Evolutionary conservation across 2,113 vertebrate species (phyloP), one percentile per base, ranked within the genome.

Genomic region (Elephantulus edwardii): DNA sequence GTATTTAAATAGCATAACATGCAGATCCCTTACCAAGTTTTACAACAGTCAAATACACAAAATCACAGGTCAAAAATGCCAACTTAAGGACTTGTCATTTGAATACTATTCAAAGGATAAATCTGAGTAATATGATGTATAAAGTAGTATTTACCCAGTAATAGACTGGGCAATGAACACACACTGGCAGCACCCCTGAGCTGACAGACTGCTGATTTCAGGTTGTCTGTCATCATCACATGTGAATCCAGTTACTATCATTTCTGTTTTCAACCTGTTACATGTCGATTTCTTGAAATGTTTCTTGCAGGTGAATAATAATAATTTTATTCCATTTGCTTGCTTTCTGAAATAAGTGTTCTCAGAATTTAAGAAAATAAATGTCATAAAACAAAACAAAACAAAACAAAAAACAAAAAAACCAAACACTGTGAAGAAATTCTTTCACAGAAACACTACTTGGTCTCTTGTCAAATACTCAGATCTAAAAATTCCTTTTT

Each of bases 281-380:
- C 28, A 38, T 81, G 71, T 64, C 28, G 46, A 11, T 52, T 22
- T n/a, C n/a, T n/a, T 2, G 75, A 24, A 82, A 8, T 78, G 40
- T 75, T 85, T 79, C 40, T 76, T 80, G 56, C 1, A 35, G 50
- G 50, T 71, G 58, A 86, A 90, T 68, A 8, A 89, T 8, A 72
- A n/a, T 80, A 84, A 64, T 54, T n/a, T 35, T 46, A 64, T 81
- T 58, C 62, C 5, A 71, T 64, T 56, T 50, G 40, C 44, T 56
- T n/a, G 20, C 16, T 83, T 87, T 66, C 44, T 77, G 68, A 48
- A 80, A 40, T 60, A 28, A 48, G 42, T 68, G 80, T 84, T 71
- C 44, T 84, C 22, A 88, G 50, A 38, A 88, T 76, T 93, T 52
- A 80, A 44, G 40, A 91, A 82, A 87, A 83, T 12, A 90, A 54